Percentiles rank a stretch among this genome's conserved stretches.
Evolutionary conservation across 2,113 vertebrate genomes (phyloP).

Genomic region (Climacteris rufus): DNA sequence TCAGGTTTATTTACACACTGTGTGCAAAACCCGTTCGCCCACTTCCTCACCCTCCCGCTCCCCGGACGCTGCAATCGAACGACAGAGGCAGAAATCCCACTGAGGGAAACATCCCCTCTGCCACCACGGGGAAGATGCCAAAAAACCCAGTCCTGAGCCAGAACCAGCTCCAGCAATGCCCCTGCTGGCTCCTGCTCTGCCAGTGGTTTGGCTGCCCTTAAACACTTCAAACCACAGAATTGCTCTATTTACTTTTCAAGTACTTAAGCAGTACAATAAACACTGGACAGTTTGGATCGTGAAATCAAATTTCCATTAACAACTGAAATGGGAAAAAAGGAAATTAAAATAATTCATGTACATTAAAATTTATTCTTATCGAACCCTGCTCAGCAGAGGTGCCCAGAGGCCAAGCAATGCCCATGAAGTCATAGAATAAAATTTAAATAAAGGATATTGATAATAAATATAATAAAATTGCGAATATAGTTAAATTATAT

Average conservation of each 20-base stretch:
- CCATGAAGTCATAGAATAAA: neutral
- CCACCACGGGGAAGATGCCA: neutral
- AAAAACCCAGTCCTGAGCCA: neutral
- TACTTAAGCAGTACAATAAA: neutral
- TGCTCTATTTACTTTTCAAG: neutral
- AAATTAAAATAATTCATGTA: neutral
- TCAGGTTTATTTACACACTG: neutral
- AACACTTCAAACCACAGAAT: neutral
- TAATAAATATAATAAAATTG: neutral
- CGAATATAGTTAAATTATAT: neutral
- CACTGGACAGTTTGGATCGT: neutral
- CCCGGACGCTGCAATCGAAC: fast-evolving
- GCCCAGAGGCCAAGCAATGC: neutral
- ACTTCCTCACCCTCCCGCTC: neutral
- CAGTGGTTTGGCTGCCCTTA: neutral
- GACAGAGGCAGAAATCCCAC: neutral
- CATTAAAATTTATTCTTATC: neutral
- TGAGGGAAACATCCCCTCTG: neutral
- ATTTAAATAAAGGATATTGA: neutral
- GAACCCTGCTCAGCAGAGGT: neutral
- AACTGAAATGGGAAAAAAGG: neutral
- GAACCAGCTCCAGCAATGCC: neutral
- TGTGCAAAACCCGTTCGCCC: neutral
- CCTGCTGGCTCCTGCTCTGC: neutral
- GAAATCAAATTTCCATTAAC: neutral